A percentile compares a stretch with the other conserved stretches of the same genome.
phyloP scores from a whole-genome alignment of 92 coral and sea anemone species.

The Palythoa caribaeorum region DNA sequence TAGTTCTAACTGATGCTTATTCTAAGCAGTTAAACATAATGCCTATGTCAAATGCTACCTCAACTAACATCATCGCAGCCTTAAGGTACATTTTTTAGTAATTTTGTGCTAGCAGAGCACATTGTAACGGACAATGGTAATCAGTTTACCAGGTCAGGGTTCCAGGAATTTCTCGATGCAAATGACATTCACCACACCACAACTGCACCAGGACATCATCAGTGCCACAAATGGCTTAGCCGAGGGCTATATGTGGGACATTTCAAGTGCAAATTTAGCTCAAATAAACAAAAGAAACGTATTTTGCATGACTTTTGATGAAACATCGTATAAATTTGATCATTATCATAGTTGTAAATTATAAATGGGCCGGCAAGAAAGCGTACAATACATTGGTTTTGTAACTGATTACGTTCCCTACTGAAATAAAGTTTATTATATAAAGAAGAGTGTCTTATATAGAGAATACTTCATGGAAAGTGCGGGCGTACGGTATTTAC shows the following conservation, averaged over 20 bases:
- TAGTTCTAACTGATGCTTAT: too few species aligned
- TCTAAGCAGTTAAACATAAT: background rate
- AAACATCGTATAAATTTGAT: too few species aligned
- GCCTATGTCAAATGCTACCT: background rate
- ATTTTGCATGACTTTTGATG: too few species aligned
- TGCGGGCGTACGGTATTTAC: too few species aligned
- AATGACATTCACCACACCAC: conserved; percentile 14
- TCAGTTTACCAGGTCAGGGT: conserved; percentile 52
- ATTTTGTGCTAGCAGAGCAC: conserved; percentile 55
- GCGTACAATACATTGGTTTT: too few species aligned
- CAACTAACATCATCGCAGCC: background rate
- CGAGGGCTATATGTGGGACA: background rate
- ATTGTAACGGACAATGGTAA: conserved; percentile 57
- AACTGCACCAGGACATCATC: background rate
- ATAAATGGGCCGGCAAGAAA: too few species aligned
- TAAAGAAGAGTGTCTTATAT: too few species aligned
- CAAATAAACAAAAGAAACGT: too few species aligned
- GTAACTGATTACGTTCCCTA: too few species aligned
- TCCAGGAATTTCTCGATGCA: conserved; percentile 22
- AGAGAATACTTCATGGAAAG: too few species aligned
- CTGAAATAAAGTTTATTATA: too few species aligned
- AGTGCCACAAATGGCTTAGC: background rate
- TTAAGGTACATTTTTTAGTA: conserved; percentile 22
- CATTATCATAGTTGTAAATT: too few species aligned
- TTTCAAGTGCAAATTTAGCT: background rate